Base-by-base conservation (phyloP, 2,888 invertebrate genomes). In the Nudaria mundana region DNA sequence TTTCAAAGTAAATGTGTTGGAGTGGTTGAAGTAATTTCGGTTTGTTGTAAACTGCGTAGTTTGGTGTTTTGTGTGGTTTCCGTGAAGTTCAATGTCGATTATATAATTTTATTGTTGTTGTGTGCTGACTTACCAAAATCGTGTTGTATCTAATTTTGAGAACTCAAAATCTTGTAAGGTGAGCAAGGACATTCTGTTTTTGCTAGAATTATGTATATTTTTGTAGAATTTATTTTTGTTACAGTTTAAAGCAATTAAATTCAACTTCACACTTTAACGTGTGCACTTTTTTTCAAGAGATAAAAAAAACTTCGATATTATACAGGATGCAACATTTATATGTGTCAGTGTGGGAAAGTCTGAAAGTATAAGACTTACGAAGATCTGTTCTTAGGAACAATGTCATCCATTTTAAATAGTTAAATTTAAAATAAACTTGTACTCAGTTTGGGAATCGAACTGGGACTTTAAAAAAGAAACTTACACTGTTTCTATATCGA, bases 31-130 rank as follows among this genome's bases (percentile, higher is more conserved):
- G 30, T 49, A 50, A 51, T 52, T 8, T 50, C 52, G 62, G 59
- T 66, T 58, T 56, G 66, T 63, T 60, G 38, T 39, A 29, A 52
- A 53, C 61, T 71, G 68, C 69, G 72, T 63, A 63, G 56, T 67
- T 52, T 56, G 44, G 48, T 60, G 48, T 57, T 71, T 64, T 66
- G 52, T 62, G 54, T 65, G 48, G 40, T 59, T 57, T 63, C 56
- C 53, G 54, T 61, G 57, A 79, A 78, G 74, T 80, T 78, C 76
- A 72, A 70, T 74, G 73, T 49, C 66, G 53, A 60, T 85, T 85
- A 85, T 72, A 66, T 83, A 85, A 83, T 76, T 60, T 53, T 61
- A 61, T 65, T 65, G 55, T 56, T 65, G 66, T 62, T 65, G 44
- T 60, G 47, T 40, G 26, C 22, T 10, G 42, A 34, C 36, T 34